These are phyloP conservation scores for Protosalanx chinensis DNA, from an alignment of 2,797 vertebrate genomes.

Conservation along the genomic window DNA sequence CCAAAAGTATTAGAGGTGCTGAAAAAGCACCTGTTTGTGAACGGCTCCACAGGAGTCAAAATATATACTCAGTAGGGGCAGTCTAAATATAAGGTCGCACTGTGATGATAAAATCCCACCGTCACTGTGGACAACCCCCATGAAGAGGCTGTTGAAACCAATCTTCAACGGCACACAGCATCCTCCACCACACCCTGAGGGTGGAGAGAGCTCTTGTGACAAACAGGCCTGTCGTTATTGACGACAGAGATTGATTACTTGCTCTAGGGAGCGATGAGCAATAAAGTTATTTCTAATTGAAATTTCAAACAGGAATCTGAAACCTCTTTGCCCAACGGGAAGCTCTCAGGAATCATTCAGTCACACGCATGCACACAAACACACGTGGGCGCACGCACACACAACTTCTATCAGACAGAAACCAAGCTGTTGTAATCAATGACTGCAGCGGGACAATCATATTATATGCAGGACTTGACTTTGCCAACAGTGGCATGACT, in stretches of 20 bases:
- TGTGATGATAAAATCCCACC: conserved; percentile 38
- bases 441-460: conserved; percentile 41
- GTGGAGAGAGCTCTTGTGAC: conserved; percentile 54
- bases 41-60: neutral
- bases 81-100: neutral
- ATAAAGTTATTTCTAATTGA: conserved; percentile 74
- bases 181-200: conserved; percentile 30
- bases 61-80: neutral
- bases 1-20: neutral
- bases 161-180: neutral
- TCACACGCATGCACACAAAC: conserved; percentile 29
- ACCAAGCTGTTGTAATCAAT: conserved; percentile 58
- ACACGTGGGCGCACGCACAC: conserved; percentile 23
- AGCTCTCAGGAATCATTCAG: conserved; percentile 14
- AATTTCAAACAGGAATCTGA: conserved; percentile 56
- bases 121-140: conserved; percentile 29
- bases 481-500: conserved; percentile 43
- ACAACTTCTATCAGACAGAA: conserved; percentile 24
- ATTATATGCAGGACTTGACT: conserved; percentile 38
- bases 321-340: conserved; percentile 13
- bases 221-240: conserved; percentile 66
- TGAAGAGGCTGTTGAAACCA: no score
- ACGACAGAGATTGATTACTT: conserved; percentile 67
- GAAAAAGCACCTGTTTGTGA: neutral
- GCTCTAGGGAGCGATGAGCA: conserved; percentile 62